Evolutionary conservation across 1,140 invertebrate genomes (phyloP), one percentile per base, ranked within the genome.

Genomic region (Ostrea edulis): DNA sequence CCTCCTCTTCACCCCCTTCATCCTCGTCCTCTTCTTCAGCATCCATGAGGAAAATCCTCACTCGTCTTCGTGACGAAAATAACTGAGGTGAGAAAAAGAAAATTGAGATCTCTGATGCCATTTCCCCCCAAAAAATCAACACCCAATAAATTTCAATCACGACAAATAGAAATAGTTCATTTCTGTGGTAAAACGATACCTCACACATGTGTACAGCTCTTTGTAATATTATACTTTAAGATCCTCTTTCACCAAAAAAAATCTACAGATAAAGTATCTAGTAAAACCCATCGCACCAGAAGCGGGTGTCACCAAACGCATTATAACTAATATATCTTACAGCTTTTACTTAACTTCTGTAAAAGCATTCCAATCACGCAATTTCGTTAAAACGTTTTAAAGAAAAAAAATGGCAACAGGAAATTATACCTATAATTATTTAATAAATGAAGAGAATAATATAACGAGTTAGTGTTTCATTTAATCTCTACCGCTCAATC

Each of bases 41-140:
- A 95, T 99, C 98, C 96, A 98, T 98, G 94, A 99, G 98, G 92
- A 98, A 97, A 55, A 98, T 95, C 88, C 97, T 96, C 68, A 99
- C 97, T 94, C 98, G 97, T 85, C 97, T 96, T 88, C 96, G 95
- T 90, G 96, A 97, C 92, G 97, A 97, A 22, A 97, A 97, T 14
- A 98, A 95, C 86, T 94, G 87, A 12, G 89, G 29, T 77, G 29
- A 77, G 68, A 29, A 62, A 20, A 17, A 62, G 20, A 20, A 20
- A 20, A 62, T 62, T 62, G 55, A 62, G 8, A 62, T 62, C 55
- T 62, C 55, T 62, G 17, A 20, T 20, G 20, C 55, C 55, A 62
- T 20, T 62, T n/a, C 55, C 14, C 20, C 17, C 17, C 2, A 44
- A 62, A n/a, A 62, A 62, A 62, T 62, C 55, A 20, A 58, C 55